Conservation (phyloP, 1,140 invertebrate genomes). For the Drosophila obscura region DNA sequence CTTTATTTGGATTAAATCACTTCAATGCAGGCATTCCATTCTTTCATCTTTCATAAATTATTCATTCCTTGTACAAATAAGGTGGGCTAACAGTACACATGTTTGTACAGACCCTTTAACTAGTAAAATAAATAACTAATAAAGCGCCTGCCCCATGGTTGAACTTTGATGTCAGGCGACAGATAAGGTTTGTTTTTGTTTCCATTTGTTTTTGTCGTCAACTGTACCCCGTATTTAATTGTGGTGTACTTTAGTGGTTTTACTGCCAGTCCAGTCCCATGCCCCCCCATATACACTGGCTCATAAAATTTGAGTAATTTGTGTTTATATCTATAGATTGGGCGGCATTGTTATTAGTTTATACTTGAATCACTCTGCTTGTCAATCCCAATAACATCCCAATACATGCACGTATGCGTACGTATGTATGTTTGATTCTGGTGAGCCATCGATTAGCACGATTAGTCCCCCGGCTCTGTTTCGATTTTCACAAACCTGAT, state of each 20-base stretch:
- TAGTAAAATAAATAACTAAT: conserved; percentile 37
- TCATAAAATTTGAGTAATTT: conserved; percentile 46
- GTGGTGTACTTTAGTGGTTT: conserved; percentile 23
- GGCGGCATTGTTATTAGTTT: conserved; percentile 27
- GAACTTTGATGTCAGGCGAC: conserved; percentile 62
- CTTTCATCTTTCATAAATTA: too few species aligned
- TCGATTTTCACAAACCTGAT: conserved; percentile 6
- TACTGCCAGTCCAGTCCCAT: conserved; percentile 3
- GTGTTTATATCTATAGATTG: conserved; percentile 46
- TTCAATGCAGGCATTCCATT: too few species aligned
- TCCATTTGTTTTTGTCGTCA: conserved; percentile 50
- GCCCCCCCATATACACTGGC: conserved; percentile 12
- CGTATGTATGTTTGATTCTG: conserved; percentile 17
- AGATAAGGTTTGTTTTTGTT: conserved; percentile 61
- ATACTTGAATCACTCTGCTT: too few species aligned
- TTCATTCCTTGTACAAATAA: too few species aligned
- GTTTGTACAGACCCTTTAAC: background rate
- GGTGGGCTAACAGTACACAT: too few species aligned
- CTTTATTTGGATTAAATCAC: background rate
- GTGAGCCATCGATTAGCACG: conserved; percentile 44
- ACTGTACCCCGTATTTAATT: conserved; percentile 67
- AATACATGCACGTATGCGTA: background rate
- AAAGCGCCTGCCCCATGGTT: conserved; percentile 38
- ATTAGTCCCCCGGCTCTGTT: background rate
- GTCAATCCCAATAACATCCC: background rate